A percentile compares a stretch with the other conserved stretches of the same genome.
Conservation (phyloP, 2,113 vertebrate genomes). For the Halcyon senegalensis region DNA sequence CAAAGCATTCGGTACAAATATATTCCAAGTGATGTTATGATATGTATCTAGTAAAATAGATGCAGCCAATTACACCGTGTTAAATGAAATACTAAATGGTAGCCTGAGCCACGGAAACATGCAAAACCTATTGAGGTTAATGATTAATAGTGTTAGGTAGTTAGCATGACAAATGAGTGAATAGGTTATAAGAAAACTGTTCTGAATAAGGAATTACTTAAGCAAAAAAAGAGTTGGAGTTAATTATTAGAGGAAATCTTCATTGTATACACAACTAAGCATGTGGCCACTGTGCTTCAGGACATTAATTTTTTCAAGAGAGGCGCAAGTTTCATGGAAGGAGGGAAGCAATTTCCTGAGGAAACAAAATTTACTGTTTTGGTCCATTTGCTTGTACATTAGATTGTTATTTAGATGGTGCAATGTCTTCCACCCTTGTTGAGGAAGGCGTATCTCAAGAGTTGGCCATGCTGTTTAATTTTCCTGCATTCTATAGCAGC, state of each 20-base stretch:
- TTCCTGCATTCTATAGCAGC: neutral
- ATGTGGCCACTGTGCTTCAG: neutral
- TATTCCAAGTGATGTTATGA: neutral
- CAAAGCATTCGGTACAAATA: neutral
- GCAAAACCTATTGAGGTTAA: conserved; percentile 3
- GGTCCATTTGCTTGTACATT: neutral
- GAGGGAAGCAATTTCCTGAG: neutral
- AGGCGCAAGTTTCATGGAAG: neutral
- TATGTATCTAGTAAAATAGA: neutral
- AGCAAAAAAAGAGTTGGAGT: neutral
- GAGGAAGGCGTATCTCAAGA: neutral
- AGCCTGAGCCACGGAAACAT: neutral
- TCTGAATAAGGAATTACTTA: neutral
- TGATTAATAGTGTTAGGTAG: neutral
- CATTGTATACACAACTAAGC: neutral
- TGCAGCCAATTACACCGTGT: neutral
- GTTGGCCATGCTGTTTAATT: neutral
- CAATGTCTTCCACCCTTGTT: neutral
- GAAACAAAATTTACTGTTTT: neutral
- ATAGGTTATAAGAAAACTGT: neutral
- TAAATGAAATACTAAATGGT: neutral
- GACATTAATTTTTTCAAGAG: neutral
- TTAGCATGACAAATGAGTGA: neutral
- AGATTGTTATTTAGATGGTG: neutral
- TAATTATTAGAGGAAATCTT: neutral